Percentiles rank a stretch among this genome's conserved stretches.
These are phyloP conservation scores for Lycorma delicatula DNA, from an alignment of 1,140 invertebrate genomes.

Conservation along the genomic window DNA sequence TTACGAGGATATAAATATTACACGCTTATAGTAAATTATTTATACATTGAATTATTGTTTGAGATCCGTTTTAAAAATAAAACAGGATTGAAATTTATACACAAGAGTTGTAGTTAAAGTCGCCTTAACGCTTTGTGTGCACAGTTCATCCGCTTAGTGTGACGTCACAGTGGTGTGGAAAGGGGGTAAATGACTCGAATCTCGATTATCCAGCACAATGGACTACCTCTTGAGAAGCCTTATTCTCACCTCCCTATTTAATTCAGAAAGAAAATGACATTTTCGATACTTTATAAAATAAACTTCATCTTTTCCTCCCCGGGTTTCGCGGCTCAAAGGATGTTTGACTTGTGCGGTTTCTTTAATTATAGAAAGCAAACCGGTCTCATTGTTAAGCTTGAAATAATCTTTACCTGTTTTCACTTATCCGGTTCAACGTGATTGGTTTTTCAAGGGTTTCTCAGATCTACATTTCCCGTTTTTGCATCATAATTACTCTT, in stretches of 20 bases:
- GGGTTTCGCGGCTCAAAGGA: not conserved
- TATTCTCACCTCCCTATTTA: constrained; percentile 6
- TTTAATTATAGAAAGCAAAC: constrained; percentile 6
- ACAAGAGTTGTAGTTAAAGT: too few species aligned
- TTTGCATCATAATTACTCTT: not conserved
- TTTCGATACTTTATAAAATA: constrained; percentile 6
- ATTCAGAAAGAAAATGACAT: constrained; percentile 6
- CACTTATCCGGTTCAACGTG: constrained; percentile 1
- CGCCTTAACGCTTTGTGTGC: too few species aligned
- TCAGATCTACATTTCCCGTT: not conserved
- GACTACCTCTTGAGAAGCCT: constrained; percentile 4
- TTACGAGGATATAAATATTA: too few species aligned
- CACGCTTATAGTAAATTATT: too few species aligned
- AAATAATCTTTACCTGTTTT: constrained; percentile 1
- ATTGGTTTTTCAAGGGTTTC: constrained; percentile 3
- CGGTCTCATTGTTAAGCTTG: not conserved
- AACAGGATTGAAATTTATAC: too few species aligned
- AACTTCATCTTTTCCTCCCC: not conserved
- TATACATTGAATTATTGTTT: too few species aligned
- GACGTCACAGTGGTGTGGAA: not conserved
- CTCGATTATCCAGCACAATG: not conserved
- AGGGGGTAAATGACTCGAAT: constrained; percentile 1
- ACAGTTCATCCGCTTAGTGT: constrained; percentile 4
- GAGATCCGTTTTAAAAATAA: too few species aligned
- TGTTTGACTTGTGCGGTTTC: constrained; percentile 7